phyloP scores from a whole-genome alignment of 2,113 vertebrate genomes.

The Recurvirostra avosetta region DNA sequence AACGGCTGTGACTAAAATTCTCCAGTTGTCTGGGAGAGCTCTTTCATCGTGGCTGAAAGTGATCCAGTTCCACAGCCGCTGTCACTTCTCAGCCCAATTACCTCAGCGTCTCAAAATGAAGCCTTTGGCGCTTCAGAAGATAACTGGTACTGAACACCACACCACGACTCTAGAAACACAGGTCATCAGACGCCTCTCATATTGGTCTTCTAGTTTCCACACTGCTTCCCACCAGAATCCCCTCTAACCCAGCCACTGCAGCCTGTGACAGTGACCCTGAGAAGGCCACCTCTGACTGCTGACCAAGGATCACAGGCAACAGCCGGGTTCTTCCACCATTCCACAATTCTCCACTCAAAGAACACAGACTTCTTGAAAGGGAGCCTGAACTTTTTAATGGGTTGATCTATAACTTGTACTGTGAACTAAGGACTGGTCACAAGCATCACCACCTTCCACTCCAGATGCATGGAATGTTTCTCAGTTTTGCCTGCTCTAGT shows the following conservation, averaged over 20 bases:
- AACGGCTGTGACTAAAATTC: not conserved
- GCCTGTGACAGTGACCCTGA: not conserved
- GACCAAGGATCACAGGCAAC: not conserved
- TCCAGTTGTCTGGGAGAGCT: not conserved
- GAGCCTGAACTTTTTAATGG: not conserved
- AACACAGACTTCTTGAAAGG: not conserved
- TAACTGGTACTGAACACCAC: not conserved
- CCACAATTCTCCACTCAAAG: not conserved
- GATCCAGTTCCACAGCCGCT: not conserved
- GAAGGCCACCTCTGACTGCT: not conserved
- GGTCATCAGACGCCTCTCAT: fast-evolving
- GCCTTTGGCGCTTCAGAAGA: not conserved
- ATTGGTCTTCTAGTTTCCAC: not conserved
- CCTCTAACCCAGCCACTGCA: not conserved
- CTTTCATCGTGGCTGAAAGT: not conserved
- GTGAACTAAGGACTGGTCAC: not conserved
- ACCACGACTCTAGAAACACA: not conserved
- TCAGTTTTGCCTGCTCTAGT: not conserved
- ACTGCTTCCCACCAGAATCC: not conserved
- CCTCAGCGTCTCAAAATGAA: not conserved
- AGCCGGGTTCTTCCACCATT: not conserved
- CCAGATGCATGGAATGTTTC: not conserved
- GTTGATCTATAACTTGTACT: not conserved
- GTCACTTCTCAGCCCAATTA: not conserved
- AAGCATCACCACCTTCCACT: not conserved